Conservation (phyloP, 2,888 invertebrate species). For the Trisateles emortualis region DNA sequence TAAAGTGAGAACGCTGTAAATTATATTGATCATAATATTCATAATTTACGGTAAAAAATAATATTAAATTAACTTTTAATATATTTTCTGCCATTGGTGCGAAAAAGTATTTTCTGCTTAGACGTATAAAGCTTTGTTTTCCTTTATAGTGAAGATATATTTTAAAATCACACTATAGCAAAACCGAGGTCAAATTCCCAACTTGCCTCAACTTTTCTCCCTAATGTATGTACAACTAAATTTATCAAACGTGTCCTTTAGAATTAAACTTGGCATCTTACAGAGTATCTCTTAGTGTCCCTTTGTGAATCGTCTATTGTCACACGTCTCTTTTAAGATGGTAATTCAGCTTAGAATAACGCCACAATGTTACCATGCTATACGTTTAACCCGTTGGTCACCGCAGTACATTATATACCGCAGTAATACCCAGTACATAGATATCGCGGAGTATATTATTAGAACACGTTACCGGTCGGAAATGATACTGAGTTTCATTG, state of each 20-base stretch:
- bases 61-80: background rate
- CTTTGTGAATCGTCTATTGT: conserved; percentile 60
- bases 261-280: conserved; percentile 32
- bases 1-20: background rate
- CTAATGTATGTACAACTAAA: conserved; percentile 17
- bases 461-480: conserved; percentile 19
- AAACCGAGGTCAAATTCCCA: background rate
- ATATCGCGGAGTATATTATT: conserved; percentile 6
- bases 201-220: conserved; percentile 7
- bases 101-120: too few relatives aligned
- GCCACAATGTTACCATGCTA: conserved; percentile 50
- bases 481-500: conserved; percentile 24
- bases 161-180: background rate
- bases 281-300: conserved; percentile 54
- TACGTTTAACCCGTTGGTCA: conserved; percentile 41
- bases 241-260: conserved; percentile 30
- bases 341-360: conserved; percentile 66
- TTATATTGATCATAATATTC: background rate
- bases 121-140: too few relatives aligned
- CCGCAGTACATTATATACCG: conserved; percentile 26
- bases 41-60: background rate
- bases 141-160: background rate
- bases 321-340: conserved; percentile 68
- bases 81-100: background rate
- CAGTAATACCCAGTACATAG: conserved; percentile 14